phyloP scores from a whole-genome alignment of 2,888 invertebrate species.

The Dryobotodes eremita region DNA sequence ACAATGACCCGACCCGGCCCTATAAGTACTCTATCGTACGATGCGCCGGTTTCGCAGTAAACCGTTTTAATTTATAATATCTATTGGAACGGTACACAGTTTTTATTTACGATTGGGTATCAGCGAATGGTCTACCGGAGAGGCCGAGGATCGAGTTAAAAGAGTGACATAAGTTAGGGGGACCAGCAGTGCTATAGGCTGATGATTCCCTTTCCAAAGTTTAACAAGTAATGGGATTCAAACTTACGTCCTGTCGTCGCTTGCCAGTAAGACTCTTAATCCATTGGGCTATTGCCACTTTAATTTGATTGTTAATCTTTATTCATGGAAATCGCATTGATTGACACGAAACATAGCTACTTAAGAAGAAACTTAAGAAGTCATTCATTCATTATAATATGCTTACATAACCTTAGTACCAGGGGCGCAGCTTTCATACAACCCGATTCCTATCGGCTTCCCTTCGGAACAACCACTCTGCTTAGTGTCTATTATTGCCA shows the following conservation, averaged over 20 bases:
- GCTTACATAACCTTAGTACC: neutral
- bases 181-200: neutral
- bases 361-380: neutral
- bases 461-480: too few relatives aligned
- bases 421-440: too few relatives aligned
- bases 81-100: slow-evolving; percentile 13
- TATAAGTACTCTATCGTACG: slow-evolving; percentile 20
- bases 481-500: too few relatives aligned
- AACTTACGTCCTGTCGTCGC: neutral
- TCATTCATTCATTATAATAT: neutral
- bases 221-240: neutral
- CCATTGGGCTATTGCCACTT: neutral
- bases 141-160: neutral
- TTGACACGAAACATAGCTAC: neutral
- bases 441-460: too few relatives aligned
- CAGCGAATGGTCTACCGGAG: neutral
- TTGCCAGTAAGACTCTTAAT: too few relatives aligned
- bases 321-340: neutral
- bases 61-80: slow-evolving; percentile 17
- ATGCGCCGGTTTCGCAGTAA: slow-evolving; percentile 22
- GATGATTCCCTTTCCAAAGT: neutral
- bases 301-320: neutral
- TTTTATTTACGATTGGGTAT: slow-evolving; percentile 6
- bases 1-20: slow-evolving; percentile 32
- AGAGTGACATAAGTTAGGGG: neutral